phyloP scores from a whole-genome alignment of 2,797 vertebrate species.

The Onychomys torridus region DNA sequence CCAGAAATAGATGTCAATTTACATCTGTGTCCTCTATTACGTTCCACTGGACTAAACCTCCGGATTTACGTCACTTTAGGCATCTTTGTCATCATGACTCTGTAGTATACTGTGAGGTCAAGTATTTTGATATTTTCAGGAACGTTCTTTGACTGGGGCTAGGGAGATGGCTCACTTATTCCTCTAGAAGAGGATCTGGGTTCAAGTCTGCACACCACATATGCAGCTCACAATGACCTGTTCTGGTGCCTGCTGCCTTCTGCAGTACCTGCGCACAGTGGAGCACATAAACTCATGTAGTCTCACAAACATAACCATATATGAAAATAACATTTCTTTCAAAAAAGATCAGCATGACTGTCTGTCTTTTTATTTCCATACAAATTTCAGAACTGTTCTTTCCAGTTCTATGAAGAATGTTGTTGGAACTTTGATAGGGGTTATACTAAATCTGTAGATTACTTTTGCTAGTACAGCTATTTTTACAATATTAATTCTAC shows the following conservation, averaged over 20 bases:
- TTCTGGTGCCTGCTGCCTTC: not conserved
- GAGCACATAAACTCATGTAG: too few species aligned
- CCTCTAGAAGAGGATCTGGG: not conserved
- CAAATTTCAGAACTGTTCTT: not conserved
- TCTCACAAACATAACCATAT: not conserved
- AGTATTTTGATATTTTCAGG: not conserved
- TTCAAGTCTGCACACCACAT: not conserved
- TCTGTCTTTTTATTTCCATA: not conserved
- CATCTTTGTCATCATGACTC: not conserved
- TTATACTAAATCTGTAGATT: not conserved
- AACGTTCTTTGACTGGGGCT: not conserved
- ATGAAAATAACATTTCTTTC: not conserved
- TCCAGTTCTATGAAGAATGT: not conserved
- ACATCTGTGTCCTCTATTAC: not conserved
- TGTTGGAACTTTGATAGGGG: not conserved
- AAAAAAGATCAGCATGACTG: not conserved
- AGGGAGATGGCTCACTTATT: not conserved
- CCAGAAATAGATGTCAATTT: not conserved
- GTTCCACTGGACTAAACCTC: too few species aligned
- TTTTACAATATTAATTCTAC: not conserved
- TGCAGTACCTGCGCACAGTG: not conserved
- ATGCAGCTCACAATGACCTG: not conserved
- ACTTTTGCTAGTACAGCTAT: not conserved
- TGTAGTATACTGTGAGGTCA: not conserved
- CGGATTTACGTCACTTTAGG: not conserved